These are phyloP conservation scores for Platysteira castanea DNA, from an alignment of 2,113 vertebrate species.

Conservation along the genomic window DNA sequence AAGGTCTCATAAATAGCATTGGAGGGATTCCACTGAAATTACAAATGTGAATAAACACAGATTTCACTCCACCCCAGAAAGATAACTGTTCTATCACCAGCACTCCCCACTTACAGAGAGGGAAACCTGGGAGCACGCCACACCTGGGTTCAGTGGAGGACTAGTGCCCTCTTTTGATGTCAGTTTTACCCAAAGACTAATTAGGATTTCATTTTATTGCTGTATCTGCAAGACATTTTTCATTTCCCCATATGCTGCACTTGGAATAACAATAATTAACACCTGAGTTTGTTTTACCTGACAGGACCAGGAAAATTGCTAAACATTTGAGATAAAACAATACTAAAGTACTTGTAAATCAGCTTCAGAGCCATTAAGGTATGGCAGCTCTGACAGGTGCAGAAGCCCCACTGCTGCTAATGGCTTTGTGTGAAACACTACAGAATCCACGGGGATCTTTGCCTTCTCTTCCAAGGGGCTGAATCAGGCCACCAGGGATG, in stretches of 20 bases:
- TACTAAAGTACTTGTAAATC: background rate
- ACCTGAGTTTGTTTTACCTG: background rate
- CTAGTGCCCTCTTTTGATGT: conserved; percentile 47
- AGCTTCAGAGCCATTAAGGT: background rate
- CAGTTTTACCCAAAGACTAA: background rate
- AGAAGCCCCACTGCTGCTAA: background rate
- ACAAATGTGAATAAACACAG: conserved; percentile 23
- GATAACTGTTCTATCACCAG: background rate
- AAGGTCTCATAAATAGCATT: background rate
- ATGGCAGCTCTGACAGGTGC: background rate
- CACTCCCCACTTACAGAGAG: background rate
- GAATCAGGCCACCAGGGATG: background rate
- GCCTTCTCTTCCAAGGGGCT: background rate
- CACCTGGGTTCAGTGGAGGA: background rate
- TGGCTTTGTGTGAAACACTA: background rate
- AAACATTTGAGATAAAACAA: background rate
- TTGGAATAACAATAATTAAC: background rate
- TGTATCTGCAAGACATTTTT: background rate
- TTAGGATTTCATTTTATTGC: background rate
- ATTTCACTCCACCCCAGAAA: background rate
- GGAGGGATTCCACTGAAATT: conserved; percentile 23
- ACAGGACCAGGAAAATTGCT: background rate
- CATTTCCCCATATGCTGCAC: background rate
- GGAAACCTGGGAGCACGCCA: background rate
- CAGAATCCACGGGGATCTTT: background rate